Percentiles rank a stretch among this genome's conserved stretches.
Evolutionary conservation across 2,797 vertebrate genomes (phyloP).

Genomic region (Vultur gryphus): DNA sequence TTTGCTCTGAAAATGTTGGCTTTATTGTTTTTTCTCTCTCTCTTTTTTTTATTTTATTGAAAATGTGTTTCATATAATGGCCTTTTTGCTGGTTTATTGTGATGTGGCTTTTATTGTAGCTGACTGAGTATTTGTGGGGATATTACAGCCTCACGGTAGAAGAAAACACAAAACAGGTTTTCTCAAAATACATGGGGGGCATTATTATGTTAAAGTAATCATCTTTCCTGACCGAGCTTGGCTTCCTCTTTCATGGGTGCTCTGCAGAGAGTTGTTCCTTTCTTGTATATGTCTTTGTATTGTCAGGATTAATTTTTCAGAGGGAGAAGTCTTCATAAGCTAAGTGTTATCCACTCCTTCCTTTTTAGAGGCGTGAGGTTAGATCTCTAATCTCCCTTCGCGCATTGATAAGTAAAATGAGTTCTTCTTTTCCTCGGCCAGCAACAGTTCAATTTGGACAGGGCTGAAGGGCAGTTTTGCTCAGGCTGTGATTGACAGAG

Average conservation of each 20-base stretch:
- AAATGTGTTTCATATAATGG: neutral
- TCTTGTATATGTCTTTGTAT: neutral
- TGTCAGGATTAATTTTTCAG: conserved; percentile 35
- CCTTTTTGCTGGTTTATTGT: conserved; percentile 19
- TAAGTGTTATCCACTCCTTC: neutral
- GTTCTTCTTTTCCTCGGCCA: neutral
- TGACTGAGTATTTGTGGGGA: neutral
- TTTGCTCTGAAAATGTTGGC: neutral
- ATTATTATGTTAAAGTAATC: conserved; percentile 36
- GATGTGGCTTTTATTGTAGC: conserved; percentile 17
- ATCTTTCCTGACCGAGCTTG: neutral
- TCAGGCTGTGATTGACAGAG: neutral
- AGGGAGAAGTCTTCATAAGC: conserved; percentile 3
- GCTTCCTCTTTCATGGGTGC: neutral
- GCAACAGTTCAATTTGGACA: neutral
- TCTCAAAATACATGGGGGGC: neutral
- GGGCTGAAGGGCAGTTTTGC: neutral
- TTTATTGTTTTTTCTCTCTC: neutral
- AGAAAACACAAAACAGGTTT: neutral
- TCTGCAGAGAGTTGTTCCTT: conserved; percentile 30
- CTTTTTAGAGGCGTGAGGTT: neutral
- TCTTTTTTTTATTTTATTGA: neutral
- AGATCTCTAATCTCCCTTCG: neutral
- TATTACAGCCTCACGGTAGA: neutral
- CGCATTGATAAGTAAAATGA: conserved; percentile 4